These are phyloP conservation scores for Pseudotriccus pelzelni DNA, from an alignment of 2,797 vertebrate genomes.

Conservation along the genomic window DNA sequence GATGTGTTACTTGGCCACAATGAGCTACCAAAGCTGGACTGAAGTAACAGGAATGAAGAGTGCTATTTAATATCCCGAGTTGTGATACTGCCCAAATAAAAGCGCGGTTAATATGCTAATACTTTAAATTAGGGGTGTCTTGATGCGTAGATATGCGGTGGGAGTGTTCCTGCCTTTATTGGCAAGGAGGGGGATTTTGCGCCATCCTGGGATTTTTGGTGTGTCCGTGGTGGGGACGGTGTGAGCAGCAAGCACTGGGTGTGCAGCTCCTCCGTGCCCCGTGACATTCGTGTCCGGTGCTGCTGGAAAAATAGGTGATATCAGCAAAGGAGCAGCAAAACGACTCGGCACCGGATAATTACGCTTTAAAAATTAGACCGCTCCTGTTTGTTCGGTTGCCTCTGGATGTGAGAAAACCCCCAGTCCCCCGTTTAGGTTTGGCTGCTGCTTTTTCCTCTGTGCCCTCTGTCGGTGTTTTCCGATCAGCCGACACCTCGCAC, in stretches of 20 bases:
- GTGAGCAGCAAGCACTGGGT: neutral
- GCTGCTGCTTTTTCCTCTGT: conserved; percentile 48
- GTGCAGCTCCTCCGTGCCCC: neutral
- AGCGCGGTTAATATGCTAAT: neutral
- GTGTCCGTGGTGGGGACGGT: neutral
- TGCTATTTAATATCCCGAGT: neutral
- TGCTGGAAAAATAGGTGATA: neutral
- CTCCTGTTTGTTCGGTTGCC: neutral
- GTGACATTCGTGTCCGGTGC: neutral
- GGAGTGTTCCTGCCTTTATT: neutral
- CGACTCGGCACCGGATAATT: neutral
- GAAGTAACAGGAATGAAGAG: neutral
- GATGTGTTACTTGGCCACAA: neutral
- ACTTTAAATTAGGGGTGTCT: neutral
- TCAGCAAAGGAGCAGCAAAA: neutral
- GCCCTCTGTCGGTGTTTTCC: conserved; percentile 75
- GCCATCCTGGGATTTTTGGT: neutral
- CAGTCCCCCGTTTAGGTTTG: neutral
- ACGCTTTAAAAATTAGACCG: neutral
- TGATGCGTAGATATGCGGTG: neutral
- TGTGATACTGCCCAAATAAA: neutral
- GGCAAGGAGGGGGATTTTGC: neutral
- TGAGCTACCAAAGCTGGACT: neutral
- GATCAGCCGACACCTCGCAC: conserved; percentile 76
- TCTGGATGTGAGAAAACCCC: neutral